Base-by-base conservation (phyloP, 2,888 invertebrate species). In the Phaonia tiefii region DNA sequence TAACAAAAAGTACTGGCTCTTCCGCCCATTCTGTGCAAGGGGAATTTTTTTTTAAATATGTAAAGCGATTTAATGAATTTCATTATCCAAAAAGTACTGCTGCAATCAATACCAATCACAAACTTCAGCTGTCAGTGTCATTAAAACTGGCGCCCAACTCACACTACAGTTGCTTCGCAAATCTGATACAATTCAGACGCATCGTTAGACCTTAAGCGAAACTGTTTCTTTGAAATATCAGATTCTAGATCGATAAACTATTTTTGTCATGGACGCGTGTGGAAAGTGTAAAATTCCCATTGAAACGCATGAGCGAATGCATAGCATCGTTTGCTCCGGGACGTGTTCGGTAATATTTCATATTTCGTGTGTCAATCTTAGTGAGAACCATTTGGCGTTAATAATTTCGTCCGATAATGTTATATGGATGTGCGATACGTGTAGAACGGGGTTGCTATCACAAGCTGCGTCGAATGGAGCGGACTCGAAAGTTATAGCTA, bases 21-120 rank as follows among this genome's bases (percentile, higher is more conserved):
- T 7, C 31, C 17, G 13, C 58, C 31, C 31, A 20, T 10, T 58
- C 13, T 58, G 31, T 60, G 72, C 15, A 17, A 11, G 26, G 46
- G 73, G 80, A 70, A 60, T 67, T 70, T 77, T 65, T 70, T 58
- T 66, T 84, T 84, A 74, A 75, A 49, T 74, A 65, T 74, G 51
- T n/a, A n/a, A n/a, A n/a, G n/a, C 60, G 15, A 26, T 73, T 70
- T 63, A 70, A 44, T 75, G 46, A 72, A 73, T 58, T 20, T n/a
- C n/a, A 67, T 58, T 75, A 75, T 58, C 58, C 75, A 46, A 58
- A 75, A 60, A 51, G 39, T 26, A 58, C 2, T 20, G 37, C 60
- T 8, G 11, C 60, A 37, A 60, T 17, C 39, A 42, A 31, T 56
- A 22, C 20, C 20, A 39, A 63, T 13, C 11, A 20, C 63, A 63